Percentiles rank a stretch among this genome's conserved stretches.
Conservation (phyloP, 2,797 vertebrate genomes). For the Jordanella pulchra region DNA sequence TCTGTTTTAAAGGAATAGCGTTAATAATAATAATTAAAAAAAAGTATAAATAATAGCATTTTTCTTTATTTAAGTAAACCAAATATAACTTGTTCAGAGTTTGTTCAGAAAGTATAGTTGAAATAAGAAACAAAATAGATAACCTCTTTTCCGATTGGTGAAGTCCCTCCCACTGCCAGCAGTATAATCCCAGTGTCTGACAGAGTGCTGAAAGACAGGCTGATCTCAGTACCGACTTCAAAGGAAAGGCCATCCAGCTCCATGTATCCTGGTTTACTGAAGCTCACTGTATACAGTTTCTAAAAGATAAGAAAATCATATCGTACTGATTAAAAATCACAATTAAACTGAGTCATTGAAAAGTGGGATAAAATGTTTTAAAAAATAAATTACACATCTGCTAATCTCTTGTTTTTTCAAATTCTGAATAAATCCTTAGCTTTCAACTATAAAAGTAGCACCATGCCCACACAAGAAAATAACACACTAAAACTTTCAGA, state of each 20-base stretch:
- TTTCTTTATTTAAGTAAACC: neutral
- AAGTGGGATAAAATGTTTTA: neutral
- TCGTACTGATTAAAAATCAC: neutral
- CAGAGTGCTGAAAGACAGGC: constrained; percentile 94
- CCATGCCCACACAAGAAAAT: neutral
- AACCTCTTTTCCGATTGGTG: constrained; percentile 52
- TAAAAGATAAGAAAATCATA: constrained; percentile 57
- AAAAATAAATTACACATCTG: neutral
- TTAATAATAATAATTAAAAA: neutral
- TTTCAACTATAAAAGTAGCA: neutral
- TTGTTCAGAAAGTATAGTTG: neutral
- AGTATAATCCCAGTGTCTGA: constrained; percentile 91
- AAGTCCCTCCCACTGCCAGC: constrained; percentile 78
- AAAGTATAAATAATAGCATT: neutral
- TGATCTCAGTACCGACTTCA: constrained; percentile 87
- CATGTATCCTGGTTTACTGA: constrained; percentile 89
- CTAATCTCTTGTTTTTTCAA: neutral
- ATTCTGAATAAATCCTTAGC: neutral
- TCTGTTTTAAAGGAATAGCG: too few species aligned
- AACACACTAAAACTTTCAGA: neutral
- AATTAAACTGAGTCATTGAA: neutral
- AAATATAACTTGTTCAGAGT: neutral
- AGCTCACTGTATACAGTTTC: constrained; percentile 93
- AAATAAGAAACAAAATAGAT: neutral
- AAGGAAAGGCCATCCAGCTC: constrained; percentile 86